Base-by-base conservation (phyloP, 2,888 invertebrate genomes). In the Lycia hirtaria region DNA sequence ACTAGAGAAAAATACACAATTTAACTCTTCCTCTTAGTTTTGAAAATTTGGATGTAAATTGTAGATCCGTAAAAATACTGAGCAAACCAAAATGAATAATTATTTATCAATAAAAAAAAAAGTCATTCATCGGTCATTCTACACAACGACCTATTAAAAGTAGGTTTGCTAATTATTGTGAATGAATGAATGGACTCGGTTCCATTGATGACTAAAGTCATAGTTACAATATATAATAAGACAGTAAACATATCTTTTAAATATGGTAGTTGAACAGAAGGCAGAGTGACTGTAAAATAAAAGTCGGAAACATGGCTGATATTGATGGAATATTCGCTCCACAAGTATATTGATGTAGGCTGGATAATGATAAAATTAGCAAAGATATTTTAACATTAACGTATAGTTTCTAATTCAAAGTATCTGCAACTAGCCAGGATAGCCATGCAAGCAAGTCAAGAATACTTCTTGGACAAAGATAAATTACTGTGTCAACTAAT, bases 131-230 rank as follows among this genome's bases (percentile, higher is more conserved):
- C 55, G 65, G 65, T 63, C 47, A 69, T 77, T 76, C 76, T 64
- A 72, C 59, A 64, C 71, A 78, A 75, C 72, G 78, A 81, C 72
- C 75, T 81, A 81, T 83, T 77, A 81, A 72, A 76, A 75, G 72
- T 71, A 72, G 69, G 71, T 73, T 71, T 70, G 66, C 76, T 81
- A 79, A 79, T 80, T 84, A 81, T 78, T 76, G 67, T 60, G 54
- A 55, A 60, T 82, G 79, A 81, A 83, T 87, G 85, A 78, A 79
- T 68, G 72, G 38, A 49, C 70, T 73, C 81, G 76, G 73, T 62
- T 62, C 80, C 85, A 87, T 88, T 88, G 85, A 88, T 76, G 60
- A 38, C n/a, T 15, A 35, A 47, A 63, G 48, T 43, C 10, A 41
- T 43, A 28, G 17, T 3, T 9, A 26, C 41, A 26, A 26, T 26